phyloP scores from a whole-genome alignment of 2,888 invertebrate genomes.

The Polyommatus iphigenia region DNA sequence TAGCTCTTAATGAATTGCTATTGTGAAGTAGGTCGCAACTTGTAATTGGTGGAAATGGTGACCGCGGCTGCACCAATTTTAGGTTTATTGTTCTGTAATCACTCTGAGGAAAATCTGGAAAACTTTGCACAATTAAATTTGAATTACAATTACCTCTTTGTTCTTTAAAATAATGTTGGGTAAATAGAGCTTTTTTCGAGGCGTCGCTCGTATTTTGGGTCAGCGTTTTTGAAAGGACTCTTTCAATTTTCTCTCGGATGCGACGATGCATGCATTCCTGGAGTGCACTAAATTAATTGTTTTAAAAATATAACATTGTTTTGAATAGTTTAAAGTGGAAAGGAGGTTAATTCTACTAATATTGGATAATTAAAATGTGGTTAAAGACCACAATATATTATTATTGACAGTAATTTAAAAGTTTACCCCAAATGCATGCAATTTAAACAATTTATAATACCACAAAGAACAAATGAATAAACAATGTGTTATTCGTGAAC shows the following conservation, averaged over 20 bases:
- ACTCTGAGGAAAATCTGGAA: constrained; percentile 57
- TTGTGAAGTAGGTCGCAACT: constrained; percentile 65
- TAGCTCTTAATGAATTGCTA: constrained; percentile 75
- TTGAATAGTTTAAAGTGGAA: background rate
- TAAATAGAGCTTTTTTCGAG: background rate
- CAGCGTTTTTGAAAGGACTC: constrained; percentile 9
- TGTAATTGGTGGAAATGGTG: constrained; percentile 58
- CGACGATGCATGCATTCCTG: background rate
- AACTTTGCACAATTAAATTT: constrained; percentile 26
- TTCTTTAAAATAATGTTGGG: constrained; percentile 19
- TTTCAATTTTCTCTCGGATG: background rate
- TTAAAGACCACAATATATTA: background rate
- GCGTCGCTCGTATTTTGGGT: constrained; percentile 8
- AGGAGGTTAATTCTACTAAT: background rate
- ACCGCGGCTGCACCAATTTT: constrained; percentile 72
- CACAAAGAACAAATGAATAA: background rate
- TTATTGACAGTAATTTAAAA: background rate
- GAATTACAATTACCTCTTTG: constrained; percentile 27
- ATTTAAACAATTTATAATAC: background rate
- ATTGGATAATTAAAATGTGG: background rate
- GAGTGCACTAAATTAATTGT: background rate
- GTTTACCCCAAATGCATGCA: background rate
- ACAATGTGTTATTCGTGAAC: background rate
- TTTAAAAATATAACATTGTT: background rate
- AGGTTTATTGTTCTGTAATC: constrained; percentile 78